Base-by-base conservation (phyloP, 2,888 invertebrate species). In the Melinaea marsaeus region DNA sequence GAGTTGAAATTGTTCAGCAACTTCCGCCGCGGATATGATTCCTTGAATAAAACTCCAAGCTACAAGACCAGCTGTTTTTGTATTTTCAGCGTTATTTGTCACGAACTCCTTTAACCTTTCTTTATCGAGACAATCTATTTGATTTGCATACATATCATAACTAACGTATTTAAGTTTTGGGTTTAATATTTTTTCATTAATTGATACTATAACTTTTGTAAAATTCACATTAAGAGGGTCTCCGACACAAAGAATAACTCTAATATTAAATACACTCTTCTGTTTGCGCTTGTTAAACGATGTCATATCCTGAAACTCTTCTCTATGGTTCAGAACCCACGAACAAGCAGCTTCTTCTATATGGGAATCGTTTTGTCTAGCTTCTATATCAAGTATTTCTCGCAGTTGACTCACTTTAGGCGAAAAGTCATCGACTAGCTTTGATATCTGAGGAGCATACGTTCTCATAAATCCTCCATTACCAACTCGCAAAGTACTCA, bases 301-400 rank as follows among this genome's bases (percentile, higher is more conserved):
- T 33, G 54, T 58, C 46, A 60, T 55, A 35, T 62, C 55, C 51
- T 63, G 55, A 55, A 69, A 64, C 34, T 54, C 37, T 33, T n/a
- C 11, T 4, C 54, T 7, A 34, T 66, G 48, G 0, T 51, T 22
- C 0, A 55, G 47, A 7, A 66, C 71, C 71, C 71, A 72, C 3
- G 13, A 51, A 61, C 71, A 72, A 9, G 67, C 67, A 13, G 71
- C 69, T 37, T 67, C 64, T 63, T 60, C 58, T 32, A 66, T 67
- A 35, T 58, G 35, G 6, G 13, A 11, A 11, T 47, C n/a, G 37
- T 60, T 54, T 42, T 46, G 37, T 34, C 13, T 13, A 11, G 13
- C 22, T 32, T 69, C 67, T 6, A 63, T 37, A 58, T 55, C 34
- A 11, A 71, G 57, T 45, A 72, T 63, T 42, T 67, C 42, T 4